Percentiles rank a stretch among this genome's conserved stretches.
Conservation (phyloP, 2,797 vertebrate genomes). For the Vireo griseus region DNA sequence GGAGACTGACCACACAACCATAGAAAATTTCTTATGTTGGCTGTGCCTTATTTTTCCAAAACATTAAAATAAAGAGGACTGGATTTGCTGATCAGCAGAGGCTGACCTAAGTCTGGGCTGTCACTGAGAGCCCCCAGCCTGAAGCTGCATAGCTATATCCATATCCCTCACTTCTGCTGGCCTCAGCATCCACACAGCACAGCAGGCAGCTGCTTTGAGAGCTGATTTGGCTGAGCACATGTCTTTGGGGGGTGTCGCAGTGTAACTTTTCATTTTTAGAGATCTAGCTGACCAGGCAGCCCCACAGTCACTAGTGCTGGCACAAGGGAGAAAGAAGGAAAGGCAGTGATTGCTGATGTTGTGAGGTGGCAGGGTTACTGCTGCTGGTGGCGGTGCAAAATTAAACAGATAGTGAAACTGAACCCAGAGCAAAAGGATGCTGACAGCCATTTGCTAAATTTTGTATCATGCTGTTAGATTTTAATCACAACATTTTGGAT, state of each 20-base stretch:
- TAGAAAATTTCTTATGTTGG: not conserved
- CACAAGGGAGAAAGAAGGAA: not conserved
- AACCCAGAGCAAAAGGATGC: slow-evolving; percentile 3
- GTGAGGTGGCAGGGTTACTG: not conserved
- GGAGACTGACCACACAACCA: not conserved
- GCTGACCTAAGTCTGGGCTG: slow-evolving; percentile 12
- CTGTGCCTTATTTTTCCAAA: not conserved
- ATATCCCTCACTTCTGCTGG: not conserved
- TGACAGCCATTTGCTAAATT: slow-evolving; percentile 23
- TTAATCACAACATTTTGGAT: slow-evolving; percentile 48
- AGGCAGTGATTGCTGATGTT: not conserved
- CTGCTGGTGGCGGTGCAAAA: not conserved
- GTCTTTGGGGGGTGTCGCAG: not conserved
- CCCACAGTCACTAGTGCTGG: not conserved
- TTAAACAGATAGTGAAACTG: slow-evolving; percentile 17
- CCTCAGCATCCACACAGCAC: slow-evolving; percentile 21
- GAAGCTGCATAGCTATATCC: not conserved
- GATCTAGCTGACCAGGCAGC: slow-evolving; percentile 35
- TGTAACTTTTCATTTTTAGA: slow-evolving; percentile 20
- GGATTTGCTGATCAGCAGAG: slow-evolving; percentile 42
- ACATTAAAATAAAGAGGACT: not conserved
- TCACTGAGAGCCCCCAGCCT: not conserved
- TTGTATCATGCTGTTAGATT: slow-evolving; percentile 50
- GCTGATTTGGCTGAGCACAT: slow-evolving; percentile 18
- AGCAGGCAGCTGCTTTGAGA: slow-evolving; percentile 34